phyloP scores from a whole-genome alignment of 2,113 vertebrate species.

The Pseudorhombus dupliciocellatus region DNA sequence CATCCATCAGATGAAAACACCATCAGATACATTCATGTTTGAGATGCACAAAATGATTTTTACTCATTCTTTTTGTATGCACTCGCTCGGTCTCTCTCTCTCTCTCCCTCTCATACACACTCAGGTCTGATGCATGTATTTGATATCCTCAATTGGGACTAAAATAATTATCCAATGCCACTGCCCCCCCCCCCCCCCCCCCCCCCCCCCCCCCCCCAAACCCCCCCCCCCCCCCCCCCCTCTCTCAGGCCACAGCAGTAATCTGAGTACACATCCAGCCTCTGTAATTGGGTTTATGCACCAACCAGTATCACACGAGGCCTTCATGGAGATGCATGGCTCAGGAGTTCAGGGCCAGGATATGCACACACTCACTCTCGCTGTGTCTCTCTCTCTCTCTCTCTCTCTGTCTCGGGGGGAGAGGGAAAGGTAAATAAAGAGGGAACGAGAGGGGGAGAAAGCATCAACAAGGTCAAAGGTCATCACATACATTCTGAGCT shows the following conservation, averaged over 20 bases:
- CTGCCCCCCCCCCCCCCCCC: conserved; percentile 8
- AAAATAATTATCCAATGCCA: conserved; percentile 49
- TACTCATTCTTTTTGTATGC: neutral
- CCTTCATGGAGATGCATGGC: conserved; percentile 29
- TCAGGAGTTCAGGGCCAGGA: neutral
- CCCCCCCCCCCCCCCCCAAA: conserved; percentile 7
- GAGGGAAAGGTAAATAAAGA: neutral
- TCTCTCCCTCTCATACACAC: neutral
- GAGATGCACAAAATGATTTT: neutral
- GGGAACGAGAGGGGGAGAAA: neutral
- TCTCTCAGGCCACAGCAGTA: conserved; percentile 39
- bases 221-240: conserved; percentile 1
- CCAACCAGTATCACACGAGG: conserved; percentile 25
- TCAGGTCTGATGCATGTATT: conserved; percentile 20
- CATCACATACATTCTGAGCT: neutral
- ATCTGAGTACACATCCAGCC: conserved; percentile 46
- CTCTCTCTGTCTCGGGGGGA: neutral
- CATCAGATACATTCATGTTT: conserved; percentile 1
- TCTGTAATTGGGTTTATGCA: conserved; percentile 59
- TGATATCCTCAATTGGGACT: conserved; percentile 38
- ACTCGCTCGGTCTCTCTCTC: neutral
- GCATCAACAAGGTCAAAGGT: conserved; percentile 18
- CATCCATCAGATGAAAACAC: conserved; percentile 30
- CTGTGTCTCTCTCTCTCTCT: neutral
- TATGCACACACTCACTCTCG: neutral